Conservation (phyloP, 2,113 vertebrate species). For the Toxostoma redivivum region DNA sequence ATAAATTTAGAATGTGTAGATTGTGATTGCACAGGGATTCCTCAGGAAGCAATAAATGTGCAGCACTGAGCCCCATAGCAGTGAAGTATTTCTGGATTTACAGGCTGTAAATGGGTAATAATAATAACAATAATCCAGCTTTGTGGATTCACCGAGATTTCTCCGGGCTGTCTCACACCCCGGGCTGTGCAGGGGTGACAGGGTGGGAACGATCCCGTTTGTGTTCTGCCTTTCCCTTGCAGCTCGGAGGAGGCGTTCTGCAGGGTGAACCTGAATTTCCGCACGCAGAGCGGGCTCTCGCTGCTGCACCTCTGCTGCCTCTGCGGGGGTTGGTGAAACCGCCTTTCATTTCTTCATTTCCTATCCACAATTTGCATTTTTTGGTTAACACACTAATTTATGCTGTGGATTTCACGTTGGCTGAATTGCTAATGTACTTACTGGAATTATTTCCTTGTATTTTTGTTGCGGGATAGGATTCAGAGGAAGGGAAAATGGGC, state of each 20-base stretch:
- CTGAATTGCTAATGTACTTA: too few relatives aligned
- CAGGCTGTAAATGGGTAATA: not conserved
- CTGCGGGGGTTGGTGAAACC: constrained; percentile 70
- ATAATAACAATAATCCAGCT: not conserved
- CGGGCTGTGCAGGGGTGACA: too few relatives aligned
- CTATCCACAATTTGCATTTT: too few relatives aligned
- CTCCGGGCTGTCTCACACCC: too few relatives aligned
- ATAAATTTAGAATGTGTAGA: not conserved
- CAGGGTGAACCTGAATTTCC: constrained; percentile 91
- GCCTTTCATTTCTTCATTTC: too few relatives aligned
- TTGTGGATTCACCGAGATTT: not conserved
- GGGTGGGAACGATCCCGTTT: too few relatives aligned
- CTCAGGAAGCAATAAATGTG: not conserved
- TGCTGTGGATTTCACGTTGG: too few relatives aligned
- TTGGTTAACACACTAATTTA: too few relatives aligned
- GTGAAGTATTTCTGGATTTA: not conserved
- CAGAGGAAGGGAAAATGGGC: too few relatives aligned
- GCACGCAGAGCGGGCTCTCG: constrained; percentile 87
- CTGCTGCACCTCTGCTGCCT: constrained; percentile 91
- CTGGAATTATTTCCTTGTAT: too few relatives aligned
- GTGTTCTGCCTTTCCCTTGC: not conserved
- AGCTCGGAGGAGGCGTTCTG: constrained; percentile 94
- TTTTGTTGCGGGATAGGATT: too few relatives aligned
- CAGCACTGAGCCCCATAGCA: not conserved
- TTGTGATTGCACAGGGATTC: not conserved